Base-by-base conservation (phyloP, 2,888 invertebrate genomes). In the Seira musarum region DNA sequence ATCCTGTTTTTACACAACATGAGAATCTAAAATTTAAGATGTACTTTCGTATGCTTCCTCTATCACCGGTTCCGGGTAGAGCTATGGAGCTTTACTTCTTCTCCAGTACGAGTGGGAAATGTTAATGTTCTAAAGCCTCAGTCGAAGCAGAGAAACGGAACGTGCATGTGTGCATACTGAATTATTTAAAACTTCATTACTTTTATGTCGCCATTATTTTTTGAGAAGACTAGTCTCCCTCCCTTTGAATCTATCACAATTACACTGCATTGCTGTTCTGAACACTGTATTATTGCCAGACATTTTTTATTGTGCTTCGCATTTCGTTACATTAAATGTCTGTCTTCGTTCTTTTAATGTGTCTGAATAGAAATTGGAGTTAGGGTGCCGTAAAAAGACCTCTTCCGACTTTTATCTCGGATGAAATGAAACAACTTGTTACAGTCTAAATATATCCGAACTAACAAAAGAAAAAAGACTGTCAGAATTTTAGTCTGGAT, bases 141-240 rank as follows among this genome's bases (percentile, higher is more conserved):
- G n/a, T 5, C 17, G 10, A 15, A 57, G n/a, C 10, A n/a, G n/a
- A n/a, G 57, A n/a, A 57, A n/a, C 25, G 15, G 53, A 72, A 53
- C 49, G 22, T 19, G 30, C 21, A 53, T 72, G 30, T 57, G 22
- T 60, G 69, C 25, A 49, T 75, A 57, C 35, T 76, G 68, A 76
- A 76, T 76, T 76, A 76, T 76, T 76, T 69, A 76, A 76, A 76
- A 64, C 35, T 76, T 76, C 76, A 76, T 76, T 76, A 76, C 69
- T 70, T 70, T 76, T 68, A 69, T 69, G 69, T 69, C 75, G 49
- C 75, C 53, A 68, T 69, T 76, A 75, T 67, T 75, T 19, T n/a
- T 25, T 49, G 22, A 69, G 69, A 69, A 57, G 57, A 57, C 15
- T 6, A 13, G 5, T 40, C 17, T 6, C 57, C 3, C 17, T 10